These are phyloP conservation scores for Alloplasta piceator DNA, from an alignment of 2,888 invertebrate species.

Conservation along the genomic window DNA sequence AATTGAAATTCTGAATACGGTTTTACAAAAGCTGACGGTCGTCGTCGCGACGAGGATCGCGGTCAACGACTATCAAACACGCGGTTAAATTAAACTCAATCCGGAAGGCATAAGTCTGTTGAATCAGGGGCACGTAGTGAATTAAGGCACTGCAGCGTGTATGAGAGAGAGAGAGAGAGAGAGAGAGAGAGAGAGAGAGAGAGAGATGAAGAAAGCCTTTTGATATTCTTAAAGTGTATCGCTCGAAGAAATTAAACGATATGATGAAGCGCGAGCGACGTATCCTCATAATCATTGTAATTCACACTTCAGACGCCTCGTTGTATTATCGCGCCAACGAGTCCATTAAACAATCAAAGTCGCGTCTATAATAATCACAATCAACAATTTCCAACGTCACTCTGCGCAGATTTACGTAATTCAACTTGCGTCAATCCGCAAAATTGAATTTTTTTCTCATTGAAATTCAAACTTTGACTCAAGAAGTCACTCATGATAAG, in stretches of 20 bases:
- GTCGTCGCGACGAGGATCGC: constrained; percentile 4
- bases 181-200: not conserved
- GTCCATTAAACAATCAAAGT: not conserved
- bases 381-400: no score
- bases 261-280: constrained; percentile 43
- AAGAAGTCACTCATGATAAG: no score
- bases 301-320: not conserved
- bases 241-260: constrained; percentile 28
- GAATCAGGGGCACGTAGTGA: constrained; percentile 24
- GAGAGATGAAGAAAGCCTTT: not conserved
- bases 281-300: constrained; percentile 23
- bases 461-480: not conserved
- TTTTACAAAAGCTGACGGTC: not conserved
- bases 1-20: no score
- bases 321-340: constrained; percentile 5
- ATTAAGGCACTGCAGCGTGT: not conserved
- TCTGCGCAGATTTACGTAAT: no score
- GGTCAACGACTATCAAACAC: constrained; percentile 23
- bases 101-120: constrained; percentile 48
- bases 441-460: not conserved
- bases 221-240: not conserved
- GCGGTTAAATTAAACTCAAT: constrained; percentile 21
- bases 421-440: no score
- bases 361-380: no score
- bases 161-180: not conserved